A percentile compares a stretch with the other conserved stretches of the same genome.
phyloP scores from a whole-genome alignment of 2,797 vertebrate genomes.

The Merluccius polli region DNA sequence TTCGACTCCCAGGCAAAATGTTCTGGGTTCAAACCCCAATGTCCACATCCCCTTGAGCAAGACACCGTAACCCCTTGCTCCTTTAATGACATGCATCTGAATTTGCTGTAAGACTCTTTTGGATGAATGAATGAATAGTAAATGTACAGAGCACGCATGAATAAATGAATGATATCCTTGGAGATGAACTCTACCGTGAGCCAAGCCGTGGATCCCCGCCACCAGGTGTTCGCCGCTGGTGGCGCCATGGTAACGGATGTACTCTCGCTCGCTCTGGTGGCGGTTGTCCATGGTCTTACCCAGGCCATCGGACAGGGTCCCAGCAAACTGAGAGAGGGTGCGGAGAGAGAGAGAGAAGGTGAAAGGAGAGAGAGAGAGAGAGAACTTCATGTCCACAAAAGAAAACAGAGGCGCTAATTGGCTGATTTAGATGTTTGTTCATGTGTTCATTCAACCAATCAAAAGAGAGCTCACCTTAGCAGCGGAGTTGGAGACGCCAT shows the following conservation, averaged over 20 bases:
- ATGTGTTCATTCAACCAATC: neutral
- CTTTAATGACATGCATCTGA: no score
- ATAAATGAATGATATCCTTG: neutral
- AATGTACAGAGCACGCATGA: no score
- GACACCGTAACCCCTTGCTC: no score
- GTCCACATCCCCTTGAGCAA: no score
- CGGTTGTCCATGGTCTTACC: slow-evolving; percentile 98
- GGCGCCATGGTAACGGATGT: slow-evolving; percentile 92
- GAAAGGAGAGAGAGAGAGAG: slow-evolving; percentile 1
- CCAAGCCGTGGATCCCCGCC: slow-evolving; percentile 94
- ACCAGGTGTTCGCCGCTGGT: slow-evolving; percentile 96
- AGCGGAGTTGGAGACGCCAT: slow-evolving; percentile 96
- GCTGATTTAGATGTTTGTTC: neutral
- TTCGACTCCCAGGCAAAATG: no score
- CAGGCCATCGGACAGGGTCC: slow-evolving; percentile 90
- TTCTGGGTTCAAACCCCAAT: no score
- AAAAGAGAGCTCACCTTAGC: slow-evolving; percentile 83
- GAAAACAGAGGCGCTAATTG: neutral
- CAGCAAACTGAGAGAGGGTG: slow-evolving; percentile 80
- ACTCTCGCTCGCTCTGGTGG: slow-evolving; percentile 92
- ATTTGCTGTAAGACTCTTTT: no score
- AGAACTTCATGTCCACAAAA: neutral
- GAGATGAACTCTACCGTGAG: slow-evolving; percentile 78
- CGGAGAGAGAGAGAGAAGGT: neutral
- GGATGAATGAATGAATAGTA: neutral